Conservation (phyloP, 2,888 invertebrate genomes). For the Ichneumoninae sp. region DNA sequence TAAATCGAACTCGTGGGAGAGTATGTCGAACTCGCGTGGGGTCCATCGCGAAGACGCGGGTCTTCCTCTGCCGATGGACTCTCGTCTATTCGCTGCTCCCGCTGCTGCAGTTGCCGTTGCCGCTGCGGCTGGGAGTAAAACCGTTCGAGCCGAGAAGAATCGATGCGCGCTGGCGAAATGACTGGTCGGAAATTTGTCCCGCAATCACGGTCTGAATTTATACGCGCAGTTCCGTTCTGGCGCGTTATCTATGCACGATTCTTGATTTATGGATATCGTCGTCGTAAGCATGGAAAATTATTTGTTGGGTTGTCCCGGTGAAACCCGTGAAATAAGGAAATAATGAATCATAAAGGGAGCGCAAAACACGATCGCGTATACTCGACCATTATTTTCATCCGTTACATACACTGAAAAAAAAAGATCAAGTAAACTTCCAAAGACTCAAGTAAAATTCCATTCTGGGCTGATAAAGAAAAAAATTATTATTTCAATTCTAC, state of each 20-base stretch:
- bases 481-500: too few species aligned
- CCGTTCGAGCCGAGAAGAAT: slow-evolving; percentile 64
- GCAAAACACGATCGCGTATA: not conserved
- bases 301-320: not conserved
- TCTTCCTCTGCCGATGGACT: slow-evolving; percentile 66
- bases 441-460: too few species aligned
- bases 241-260: not conserved
- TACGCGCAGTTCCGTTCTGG: not conserved
- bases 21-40: slow-evolving; percentile 78
- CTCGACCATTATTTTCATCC: not conserved
- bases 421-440: too few species aligned
- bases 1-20: slow-evolving; percentile 78
- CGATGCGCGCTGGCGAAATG: slow-evolving; percentile 44
- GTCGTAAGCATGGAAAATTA: not conserved
- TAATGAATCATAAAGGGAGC: not conserved
- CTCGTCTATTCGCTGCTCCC: slow-evolving; percentile 49
- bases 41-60: slow-evolving; percentile 77
- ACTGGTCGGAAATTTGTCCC: slow-evolving; percentile 51
- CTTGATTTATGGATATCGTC: slow-evolving; percentile 10
- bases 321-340: not conserved
- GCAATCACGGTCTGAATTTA: slow-evolving; percentile 32
- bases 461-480: too few species aligned
- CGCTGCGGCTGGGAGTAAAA: slow-evolving; percentile 17
- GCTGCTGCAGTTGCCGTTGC: slow-evolving; percentile 30
- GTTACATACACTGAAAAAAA: not conserved